Evolutionary conservation across 2,888 invertebrate species (phyloP).

Genomic region (Athrips mouffetella): DNA sequence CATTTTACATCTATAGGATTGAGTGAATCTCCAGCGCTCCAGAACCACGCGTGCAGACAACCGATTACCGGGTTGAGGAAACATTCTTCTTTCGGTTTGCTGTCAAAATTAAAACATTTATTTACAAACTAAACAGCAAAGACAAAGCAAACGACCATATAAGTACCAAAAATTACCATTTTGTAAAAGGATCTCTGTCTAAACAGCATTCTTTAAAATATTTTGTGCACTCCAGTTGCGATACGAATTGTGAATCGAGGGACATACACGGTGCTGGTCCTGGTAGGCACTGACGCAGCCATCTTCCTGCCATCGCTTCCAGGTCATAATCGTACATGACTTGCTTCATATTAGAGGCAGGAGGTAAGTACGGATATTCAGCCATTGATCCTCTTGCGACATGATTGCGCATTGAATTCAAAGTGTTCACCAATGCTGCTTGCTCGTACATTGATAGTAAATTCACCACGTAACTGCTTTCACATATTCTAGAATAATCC

Average conservation of each 20-base stretch:
- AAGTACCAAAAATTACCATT: background rate
- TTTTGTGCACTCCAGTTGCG: constrained; percentile 65
- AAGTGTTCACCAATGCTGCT: constrained; percentile 50
- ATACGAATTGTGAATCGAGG: constrained; percentile 49
- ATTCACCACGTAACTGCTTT: constrained; percentile 39
- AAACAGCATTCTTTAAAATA: constrained; percentile 51
- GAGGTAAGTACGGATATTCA: constrained; percentile 52
- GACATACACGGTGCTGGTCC: constrained; percentile 63
- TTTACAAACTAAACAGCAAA: background rate
- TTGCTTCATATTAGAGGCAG: constrained; percentile 65
- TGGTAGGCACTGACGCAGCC: constrained; percentile 65
- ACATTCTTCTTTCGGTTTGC: constrained; percentile 57
- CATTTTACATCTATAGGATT: constrained; percentile 50
- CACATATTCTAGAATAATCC: constrained; percentile 47
- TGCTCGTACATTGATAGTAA: constrained; percentile 45
- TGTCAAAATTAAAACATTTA: constrained; percentile 31
- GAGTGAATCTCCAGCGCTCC: constrained; percentile 46
- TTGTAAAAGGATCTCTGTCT: constrained; percentile 14
- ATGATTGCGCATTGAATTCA: constrained; percentile 66
- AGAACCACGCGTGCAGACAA: constrained; percentile 62
- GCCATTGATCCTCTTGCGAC: constrained; percentile 49
- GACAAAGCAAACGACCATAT: background rate
- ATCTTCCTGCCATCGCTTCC: constrained; percentile 54
- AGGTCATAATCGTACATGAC: constrained; percentile 62
- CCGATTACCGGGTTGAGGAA: constrained; percentile 55